Evolutionary conservation across 2,797 vertebrate genomes (phyloP).

Genomic region (Eutrigla gurnardus): DNA sequence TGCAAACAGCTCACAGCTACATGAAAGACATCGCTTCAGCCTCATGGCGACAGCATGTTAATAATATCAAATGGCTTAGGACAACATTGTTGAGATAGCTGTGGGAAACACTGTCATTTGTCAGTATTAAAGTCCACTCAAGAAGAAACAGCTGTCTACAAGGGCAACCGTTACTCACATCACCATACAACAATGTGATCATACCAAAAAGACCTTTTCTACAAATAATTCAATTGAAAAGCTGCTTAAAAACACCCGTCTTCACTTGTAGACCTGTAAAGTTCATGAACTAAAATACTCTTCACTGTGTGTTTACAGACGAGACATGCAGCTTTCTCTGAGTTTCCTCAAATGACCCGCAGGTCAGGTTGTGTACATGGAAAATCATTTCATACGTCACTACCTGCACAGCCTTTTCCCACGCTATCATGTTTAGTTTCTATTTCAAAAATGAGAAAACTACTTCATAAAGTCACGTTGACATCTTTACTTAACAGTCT

Average conservation of each 20-base stretch:
- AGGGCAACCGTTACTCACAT: background rate
- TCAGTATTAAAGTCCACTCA: background rate
- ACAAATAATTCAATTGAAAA: background rate
- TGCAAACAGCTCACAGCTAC: constrained; percentile 17
- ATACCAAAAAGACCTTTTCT: constrained; percentile 1
- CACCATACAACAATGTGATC: background rate
- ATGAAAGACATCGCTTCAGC: background rate
- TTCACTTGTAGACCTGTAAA: background rate
- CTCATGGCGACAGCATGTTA: background rate
- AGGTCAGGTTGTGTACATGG: constrained; percentile 56
- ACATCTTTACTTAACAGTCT: background rate
- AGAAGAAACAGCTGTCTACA: background rate
- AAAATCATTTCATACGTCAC: constrained; percentile 64
- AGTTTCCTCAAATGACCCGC: constrained; percentile 42
- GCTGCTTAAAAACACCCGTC: background rate
- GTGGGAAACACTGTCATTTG: background rate
- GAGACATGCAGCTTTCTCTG: constrained; percentile 10
- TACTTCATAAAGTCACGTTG: background rate
- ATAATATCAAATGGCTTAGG: background rate
- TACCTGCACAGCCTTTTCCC: constrained; percentile 28
- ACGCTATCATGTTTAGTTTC: constrained; percentile 14
- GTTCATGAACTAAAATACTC: background rate
- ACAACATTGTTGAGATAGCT: constrained; percentile 5
- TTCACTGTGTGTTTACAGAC: constrained; percentile 5
- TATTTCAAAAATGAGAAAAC: constrained; percentile 19